Evolutionary conservation across 2,888 invertebrate species (phyloP).

Genomic region (Caenorhabditis imperialis): DNA sequence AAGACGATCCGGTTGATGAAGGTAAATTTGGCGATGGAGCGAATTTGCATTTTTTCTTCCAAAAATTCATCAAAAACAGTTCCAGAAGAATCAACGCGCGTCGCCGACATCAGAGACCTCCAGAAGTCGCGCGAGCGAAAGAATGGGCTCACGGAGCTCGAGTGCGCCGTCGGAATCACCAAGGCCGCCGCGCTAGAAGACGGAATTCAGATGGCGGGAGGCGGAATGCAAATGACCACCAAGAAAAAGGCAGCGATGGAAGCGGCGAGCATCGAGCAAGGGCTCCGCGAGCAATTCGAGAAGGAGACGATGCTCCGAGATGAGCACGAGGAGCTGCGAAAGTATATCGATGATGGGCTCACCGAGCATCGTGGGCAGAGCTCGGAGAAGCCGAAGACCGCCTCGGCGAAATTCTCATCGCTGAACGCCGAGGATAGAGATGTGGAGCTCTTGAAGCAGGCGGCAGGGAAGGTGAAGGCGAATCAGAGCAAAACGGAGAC

Average conservation of each 20-base stretch:
- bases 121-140: slow-evolving; percentile 71
- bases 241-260: slow-evolving; percentile 70
- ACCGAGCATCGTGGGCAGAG: slow-evolving; percentile 6
- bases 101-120: slow-evolving; percentile 74
- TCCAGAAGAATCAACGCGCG: slow-evolving; percentile 37
- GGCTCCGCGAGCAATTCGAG: slow-evolving; percentile 76
- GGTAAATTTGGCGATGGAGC: background rate
- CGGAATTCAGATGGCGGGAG: slow-evolving; percentile 67
- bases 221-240: slow-evolving; percentile 69
- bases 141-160: slow-evolving; percentile 74
- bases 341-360: slow-evolving; percentile 69
- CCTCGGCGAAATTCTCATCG: slow-evolving; percentile 25
- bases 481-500: slow-evolving; percentile 90
- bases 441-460: slow-evolving; percentile 31
- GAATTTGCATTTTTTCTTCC: background rate
- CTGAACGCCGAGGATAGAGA: slow-evolving; percentile 48
- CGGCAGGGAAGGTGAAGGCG: slow-evolving; percentile 45
- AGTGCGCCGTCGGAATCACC: slow-evolving; percentile 76
- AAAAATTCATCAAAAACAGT: too few relatives aligned
- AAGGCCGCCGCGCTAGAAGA: slow-evolving; percentile 59
- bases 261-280: slow-evolving; percentile 74
- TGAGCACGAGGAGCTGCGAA: slow-evolving; percentile 76
- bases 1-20: slow-evolving; percentile 28
- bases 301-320: slow-evolving; percentile 75
- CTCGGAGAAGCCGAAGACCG: background rate